Evolutionary conservation across 2,888 invertebrate species (phyloP).

Genomic region (Augiades crinisus): DNA sequence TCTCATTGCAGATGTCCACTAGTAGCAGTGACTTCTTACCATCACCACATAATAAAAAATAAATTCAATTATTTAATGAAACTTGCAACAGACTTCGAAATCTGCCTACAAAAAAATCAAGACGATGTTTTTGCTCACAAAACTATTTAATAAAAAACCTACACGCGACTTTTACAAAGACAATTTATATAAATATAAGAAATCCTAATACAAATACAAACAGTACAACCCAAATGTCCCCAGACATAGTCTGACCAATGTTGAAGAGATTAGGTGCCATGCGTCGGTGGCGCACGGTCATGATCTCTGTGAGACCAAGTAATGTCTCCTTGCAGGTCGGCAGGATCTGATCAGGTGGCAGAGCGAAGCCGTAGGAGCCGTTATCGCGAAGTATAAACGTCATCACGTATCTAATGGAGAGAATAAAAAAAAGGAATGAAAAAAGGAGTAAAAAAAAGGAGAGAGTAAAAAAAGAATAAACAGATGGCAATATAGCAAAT

Average conservation of each 20-base stretch:
- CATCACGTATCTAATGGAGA: conserved; percentile 51
- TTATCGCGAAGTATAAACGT: conserved; percentile 81
- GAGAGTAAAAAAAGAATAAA: not conserved
- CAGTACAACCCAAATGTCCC: not conserved
- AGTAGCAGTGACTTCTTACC: too few relatives aligned
- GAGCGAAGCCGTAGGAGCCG: conserved; percentile 84
- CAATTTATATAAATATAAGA: conserved; percentile 9
- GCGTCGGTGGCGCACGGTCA: conserved; percentile 49
- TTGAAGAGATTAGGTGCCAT: conserved; percentile 36
- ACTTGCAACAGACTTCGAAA: too few relatives aligned
- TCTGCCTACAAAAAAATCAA: too few relatives aligned
- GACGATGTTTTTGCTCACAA: too few relatives aligned
- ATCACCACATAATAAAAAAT: too few relatives aligned
- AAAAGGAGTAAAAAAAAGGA: not conserved
- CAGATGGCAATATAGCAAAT: too few relatives aligned
- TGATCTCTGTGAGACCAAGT: conserved; percentile 73
- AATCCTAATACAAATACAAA: conserved; percentile 15
- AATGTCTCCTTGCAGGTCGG: conserved; percentile 82
- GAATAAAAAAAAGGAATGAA: not conserved
- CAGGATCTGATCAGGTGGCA: conserved; percentile 84
- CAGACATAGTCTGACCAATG: not conserved
- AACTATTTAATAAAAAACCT: too few relatives aligned
- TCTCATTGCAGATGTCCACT: too few relatives aligned
- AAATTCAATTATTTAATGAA: too few relatives aligned
- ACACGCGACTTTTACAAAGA: too few relatives aligned